These are phyloP conservation scores for Planococcus citri DNA, from an alignment of 1,140 invertebrate species.

Conservation along the genomic window DNA sequence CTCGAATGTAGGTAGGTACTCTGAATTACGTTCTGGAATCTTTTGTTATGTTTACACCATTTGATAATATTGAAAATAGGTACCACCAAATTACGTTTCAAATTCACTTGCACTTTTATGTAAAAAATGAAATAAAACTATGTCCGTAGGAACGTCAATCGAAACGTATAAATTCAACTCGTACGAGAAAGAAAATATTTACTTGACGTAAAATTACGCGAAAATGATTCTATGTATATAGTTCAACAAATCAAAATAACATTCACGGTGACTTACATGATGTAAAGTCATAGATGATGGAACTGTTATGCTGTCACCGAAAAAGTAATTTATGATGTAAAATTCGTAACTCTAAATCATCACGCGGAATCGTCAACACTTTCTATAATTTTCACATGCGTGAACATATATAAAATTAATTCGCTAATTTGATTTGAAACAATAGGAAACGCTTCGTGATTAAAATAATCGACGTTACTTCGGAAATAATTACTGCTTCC, in stretches of 20 bases:
- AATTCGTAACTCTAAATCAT: neutral
- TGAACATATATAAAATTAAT: slow-evolving; percentile 12
- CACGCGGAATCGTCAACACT: neutral
- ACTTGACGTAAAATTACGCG: neutral
- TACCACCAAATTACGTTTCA: too few relatives aligned
- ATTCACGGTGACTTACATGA: neutral
- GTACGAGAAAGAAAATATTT: too few relatives aligned
- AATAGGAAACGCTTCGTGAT: slow-evolving; percentile 4
- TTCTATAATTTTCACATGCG: slow-evolving; percentile 13
- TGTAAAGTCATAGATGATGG: neutral
- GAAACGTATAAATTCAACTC: too few relatives aligned
- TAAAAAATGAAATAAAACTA: too few relatives aligned
- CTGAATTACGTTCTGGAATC: too few relatives aligned
- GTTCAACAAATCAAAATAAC: too few relatives aligned
- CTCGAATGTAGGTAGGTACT: too few relatives aligned
- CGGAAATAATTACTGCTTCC: neutral
- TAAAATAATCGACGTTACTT: slow-evolving; percentile 1
- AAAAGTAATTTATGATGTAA: neutral
- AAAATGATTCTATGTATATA: neutral
- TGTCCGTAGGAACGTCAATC: too few relatives aligned
- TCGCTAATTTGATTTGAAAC: slow-evolving; percentile 13
- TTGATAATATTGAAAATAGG: too few relatives aligned
- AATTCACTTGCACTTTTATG: too few relatives aligned
- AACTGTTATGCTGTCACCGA: neutral
- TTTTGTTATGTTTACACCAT: too few relatives aligned